These are phyloP conservation scores for Littorina saxatilis DNA, from an alignment of 1,140 invertebrate genomes.

Conservation along the genomic window DNA sequence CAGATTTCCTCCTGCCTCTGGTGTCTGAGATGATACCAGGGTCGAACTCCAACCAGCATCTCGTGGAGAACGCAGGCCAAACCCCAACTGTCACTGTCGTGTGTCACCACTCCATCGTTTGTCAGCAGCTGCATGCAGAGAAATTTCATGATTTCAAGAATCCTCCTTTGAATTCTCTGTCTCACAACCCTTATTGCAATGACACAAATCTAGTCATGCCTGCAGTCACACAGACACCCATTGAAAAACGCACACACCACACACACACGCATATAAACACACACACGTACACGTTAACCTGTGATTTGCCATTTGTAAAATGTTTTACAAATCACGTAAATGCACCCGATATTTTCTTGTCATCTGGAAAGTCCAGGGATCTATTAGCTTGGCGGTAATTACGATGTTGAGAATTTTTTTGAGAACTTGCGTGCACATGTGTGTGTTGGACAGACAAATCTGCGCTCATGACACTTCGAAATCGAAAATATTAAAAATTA, in stretches of 20 bases:
- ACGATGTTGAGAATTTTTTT: too few species aligned
- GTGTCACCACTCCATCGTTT: not conserved
- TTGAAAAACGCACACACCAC: not conserved
- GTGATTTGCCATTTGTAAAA: too few species aligned
- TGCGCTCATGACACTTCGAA: too few species aligned
- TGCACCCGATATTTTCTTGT: too few species aligned
- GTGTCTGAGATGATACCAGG: conserved; percentile 22
- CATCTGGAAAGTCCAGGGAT: too few species aligned
- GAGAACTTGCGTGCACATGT: too few species aligned
- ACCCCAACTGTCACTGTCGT: conserved; percentile 22
- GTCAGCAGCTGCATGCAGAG: conserved; percentile 3
- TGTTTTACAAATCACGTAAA: too few species aligned
- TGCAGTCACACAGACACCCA: not conserved
- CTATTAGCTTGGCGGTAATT: too few species aligned
- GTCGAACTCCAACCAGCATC: conserved; percentile 21
- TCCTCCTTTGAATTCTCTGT: not conserved
- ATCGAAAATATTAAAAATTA: too few species aligned
- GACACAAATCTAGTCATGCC: not conserved
- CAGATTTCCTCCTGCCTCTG: not conserved
- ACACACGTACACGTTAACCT: too few species aligned
- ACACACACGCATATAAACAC: too few species aligned
- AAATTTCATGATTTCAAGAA: not conserved
- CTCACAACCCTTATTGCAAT: not conserved
- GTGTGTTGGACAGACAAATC: too few species aligned
- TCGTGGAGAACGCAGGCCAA: conserved; percentile 8